Percentiles rank a stretch among this genome's conserved stretches.
Evolutionary conservation across 2,888 invertebrate genomes (phyloP).

Genomic region (Papilio gigon): DNA sequence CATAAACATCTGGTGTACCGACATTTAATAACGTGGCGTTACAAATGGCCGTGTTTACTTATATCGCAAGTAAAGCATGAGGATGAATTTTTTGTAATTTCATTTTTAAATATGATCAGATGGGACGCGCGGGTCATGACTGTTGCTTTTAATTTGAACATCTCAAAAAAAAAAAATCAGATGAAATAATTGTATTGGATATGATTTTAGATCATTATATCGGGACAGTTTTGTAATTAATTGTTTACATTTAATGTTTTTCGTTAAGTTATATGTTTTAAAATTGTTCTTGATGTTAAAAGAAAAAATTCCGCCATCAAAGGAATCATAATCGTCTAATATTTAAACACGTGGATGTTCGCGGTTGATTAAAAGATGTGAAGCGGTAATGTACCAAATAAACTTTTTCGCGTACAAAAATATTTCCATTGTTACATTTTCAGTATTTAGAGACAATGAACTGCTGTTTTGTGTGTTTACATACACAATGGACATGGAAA

Average conservation of each 20-base stretch:
- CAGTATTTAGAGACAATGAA: slow-evolving; percentile 30
- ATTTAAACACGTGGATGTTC: neutral
- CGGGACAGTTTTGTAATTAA: slow-evolving; percentile 5
- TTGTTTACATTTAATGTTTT: neutral
- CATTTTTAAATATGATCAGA: slow-evolving; percentile 5
- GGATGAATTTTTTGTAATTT: neutral
- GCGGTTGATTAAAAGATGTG: slow-evolving; percentile 4
- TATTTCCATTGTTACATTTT: slow-evolving; percentile 27
- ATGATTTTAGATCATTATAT: slow-evolving; percentile 11
- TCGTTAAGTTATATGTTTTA: neutral
- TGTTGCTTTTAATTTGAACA: slow-evolving; percentile 21
- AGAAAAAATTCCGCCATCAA: too few species aligned
- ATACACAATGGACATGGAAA: slow-evolving; percentile 27
- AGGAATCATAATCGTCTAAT: neutral
- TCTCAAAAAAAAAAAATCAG: neutral
- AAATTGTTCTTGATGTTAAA: too few species aligned
- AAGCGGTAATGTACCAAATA: slow-evolving; percentile 14
- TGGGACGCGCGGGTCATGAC: slow-evolving; percentile 22
- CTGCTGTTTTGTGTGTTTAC: slow-evolving; percentile 13
- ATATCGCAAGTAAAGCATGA: neutral
- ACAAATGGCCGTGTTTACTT: too few species aligned
- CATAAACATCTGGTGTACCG: neutral
- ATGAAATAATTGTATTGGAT: slow-evolving; percentile 1
- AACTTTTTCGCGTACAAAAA: slow-evolving; percentile 16
- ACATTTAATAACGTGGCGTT: neutral